Percentiles rank a stretch among this genome's conserved stretches.
phyloP scores from a whole-genome alignment of 2,113 vertebrate genomes.

The Myotis brandtii region DNA sequence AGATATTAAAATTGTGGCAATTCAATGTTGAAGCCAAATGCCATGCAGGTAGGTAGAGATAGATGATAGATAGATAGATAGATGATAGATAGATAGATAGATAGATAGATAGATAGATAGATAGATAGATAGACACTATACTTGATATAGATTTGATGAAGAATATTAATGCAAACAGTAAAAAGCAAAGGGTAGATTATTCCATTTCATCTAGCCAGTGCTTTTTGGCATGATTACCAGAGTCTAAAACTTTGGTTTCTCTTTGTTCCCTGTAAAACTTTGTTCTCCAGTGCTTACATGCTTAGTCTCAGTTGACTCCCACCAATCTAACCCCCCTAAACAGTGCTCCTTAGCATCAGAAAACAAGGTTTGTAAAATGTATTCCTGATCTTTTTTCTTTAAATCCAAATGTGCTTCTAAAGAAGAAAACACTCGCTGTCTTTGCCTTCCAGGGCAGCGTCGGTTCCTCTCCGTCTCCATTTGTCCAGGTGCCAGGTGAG shows the following conservation, averaged over 20 bases:
- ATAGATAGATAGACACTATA: neutral
- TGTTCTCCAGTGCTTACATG: conserved; percentile 10
- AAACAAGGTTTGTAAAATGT: neutral
- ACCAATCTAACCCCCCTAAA: neutral
- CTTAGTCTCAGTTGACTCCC: neutral
- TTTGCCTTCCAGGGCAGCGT: conserved; percentile 88
- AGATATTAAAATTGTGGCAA: neutral
- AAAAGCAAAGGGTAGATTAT: neutral
- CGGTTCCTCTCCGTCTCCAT: conserved; percentile 83
- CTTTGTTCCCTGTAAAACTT: conserved; percentile 26
- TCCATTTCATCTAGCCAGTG: neutral
- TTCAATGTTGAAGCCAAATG: neutral
- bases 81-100: neutral
- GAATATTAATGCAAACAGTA: neutral
- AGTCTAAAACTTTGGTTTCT: conserved; percentile 52
- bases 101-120: neutral
- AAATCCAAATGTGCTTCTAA: neutral
- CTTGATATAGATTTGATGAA: neutral
- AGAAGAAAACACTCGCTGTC: neutral
- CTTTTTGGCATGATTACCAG: neutral
- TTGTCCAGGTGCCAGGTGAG: conserved; percentile 93
- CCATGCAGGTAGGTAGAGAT: neutral
- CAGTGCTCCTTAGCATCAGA: neutral
- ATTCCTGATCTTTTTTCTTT: neutral
- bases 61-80: neutral